Base-by-base conservation (phyloP, 2,113 vertebrate genomes). In the Eira barbara region DNA sequence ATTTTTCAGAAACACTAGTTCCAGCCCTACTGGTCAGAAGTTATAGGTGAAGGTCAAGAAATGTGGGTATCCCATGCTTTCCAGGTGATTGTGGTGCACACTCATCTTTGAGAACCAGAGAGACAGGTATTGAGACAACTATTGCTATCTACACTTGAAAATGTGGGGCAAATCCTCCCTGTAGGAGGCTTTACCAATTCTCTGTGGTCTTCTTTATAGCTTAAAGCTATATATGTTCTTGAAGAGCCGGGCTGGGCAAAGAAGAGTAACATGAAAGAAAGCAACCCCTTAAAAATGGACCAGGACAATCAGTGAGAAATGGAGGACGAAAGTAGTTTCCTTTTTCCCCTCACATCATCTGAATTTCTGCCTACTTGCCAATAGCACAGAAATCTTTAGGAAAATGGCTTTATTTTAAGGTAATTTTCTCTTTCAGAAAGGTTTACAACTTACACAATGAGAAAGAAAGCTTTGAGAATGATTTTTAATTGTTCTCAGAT, bases 401-500 rank as follows among this genome's bases (percentile, higher is more conserved):
- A 93, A 95, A 95, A 76, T 71, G 89, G 49, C 29, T 81, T 87
- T 57, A 88, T 47, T 83, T 91, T 83, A 85, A 95, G 52, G 92
- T 89, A 55, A 74, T 49, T 47, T 91, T 76, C 65, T 92, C 85
- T n/a, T 45, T 71, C 9, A 95, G 25, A 92, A 80, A 81, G 39
- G 18, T 80, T 97, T 84, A 18, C 49, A 94, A 87, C 7, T 96
- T 74, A 65, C 86, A 97, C 69, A 96, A 91, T 73, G 52, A 83
- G 61, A 96, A 92, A 15, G 4, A 65, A 90, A 89, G 3, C 1
- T 93, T 91, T 34, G 36, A 39, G 95, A 89, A 90, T 65, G 8
- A 92, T 94, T 57, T 95, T 96, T 96, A 69, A 89, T 86, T 93
- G 23, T 11, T 4, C 82, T 96, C 55, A 89, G 18, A 95, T 36